Percentiles rank a stretch among this genome's conserved stretches.
Conservation (phyloP, 2,113 vertebrate genomes). For the Albula goreensis region DNA sequence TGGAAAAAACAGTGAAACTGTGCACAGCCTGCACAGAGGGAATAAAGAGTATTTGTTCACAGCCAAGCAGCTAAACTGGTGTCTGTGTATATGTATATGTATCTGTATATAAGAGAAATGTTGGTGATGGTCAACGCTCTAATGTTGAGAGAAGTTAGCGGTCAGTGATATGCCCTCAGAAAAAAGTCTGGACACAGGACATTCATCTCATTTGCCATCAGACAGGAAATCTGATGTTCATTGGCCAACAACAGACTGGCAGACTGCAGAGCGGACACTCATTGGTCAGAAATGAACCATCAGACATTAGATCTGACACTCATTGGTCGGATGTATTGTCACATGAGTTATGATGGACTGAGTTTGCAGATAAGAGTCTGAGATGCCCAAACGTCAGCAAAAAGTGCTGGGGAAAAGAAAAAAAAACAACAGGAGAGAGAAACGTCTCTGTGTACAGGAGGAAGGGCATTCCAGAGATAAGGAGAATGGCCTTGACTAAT, state of each 20-base stretch:
- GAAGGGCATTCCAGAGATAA: background rate
- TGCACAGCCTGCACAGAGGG: too few relatives aligned
- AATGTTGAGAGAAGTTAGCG: background rate
- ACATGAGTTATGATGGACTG: background rate
- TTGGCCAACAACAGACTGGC: background rate
- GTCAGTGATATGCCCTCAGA: background rate
- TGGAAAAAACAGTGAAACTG: too few relatives aligned
- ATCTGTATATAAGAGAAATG: too few relatives aligned
- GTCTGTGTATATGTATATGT: too few relatives aligned
- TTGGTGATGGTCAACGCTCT: background rate
- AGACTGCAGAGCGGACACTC: background rate
- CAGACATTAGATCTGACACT: too few relatives aligned
- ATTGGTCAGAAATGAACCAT: background rate
- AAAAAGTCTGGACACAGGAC: background rate
- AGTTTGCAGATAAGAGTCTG: background rate
- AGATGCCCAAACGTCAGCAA: background rate
- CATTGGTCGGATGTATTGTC: too few relatives aligned
- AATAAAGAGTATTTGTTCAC: too few relatives aligned
- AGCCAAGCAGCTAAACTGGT: too few relatives aligned
- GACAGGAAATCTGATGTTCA: background rate
- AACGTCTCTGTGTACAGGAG: background rate
- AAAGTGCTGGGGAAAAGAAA: background rate
- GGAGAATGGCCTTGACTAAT: background rate
- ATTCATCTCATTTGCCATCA: background rate
- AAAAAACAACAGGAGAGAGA: background rate